Conservation (phyloP, 2,113 vertebrate genomes). For the Geococcyx californianus region DNA sequence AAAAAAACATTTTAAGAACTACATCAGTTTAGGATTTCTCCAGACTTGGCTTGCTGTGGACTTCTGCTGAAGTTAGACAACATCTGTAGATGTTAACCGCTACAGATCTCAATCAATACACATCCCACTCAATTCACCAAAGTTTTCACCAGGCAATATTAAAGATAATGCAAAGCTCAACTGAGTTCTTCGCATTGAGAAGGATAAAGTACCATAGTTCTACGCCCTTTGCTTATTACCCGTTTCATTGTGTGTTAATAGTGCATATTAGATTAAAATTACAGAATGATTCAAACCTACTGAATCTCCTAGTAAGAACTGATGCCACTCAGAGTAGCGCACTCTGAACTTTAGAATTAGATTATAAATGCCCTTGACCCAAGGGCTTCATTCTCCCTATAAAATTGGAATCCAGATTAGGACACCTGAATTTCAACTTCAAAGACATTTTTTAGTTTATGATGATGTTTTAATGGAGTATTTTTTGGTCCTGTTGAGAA, state of each 20-base stretch:
- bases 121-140: background rate
- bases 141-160: background rate
- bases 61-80: background rate
- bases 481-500: background rate
- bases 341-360: background rate
- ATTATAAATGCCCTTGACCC: background rate
- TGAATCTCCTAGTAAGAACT: background rate
- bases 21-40: background rate
- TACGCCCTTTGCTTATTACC: background rate
- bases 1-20: background rate
- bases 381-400: background rate
- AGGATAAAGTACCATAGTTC: background rate
- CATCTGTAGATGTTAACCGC: background rate
- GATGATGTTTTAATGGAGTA: background rate
- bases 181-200: accelerated
- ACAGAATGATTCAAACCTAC: background rate
- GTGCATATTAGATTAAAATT: background rate
- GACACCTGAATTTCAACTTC: background rate
- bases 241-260: background rate
- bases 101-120: background rate
- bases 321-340: background rate
- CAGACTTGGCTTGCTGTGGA: background rate
- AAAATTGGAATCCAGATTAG: background rate
- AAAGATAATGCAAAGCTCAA: background rate
- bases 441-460: background rate